Percentiles rank a stretch among this genome's conserved stretches.
Evolutionary conservation across 2,888 invertebrate genomes (phyloP).

Genomic region (Schizotus pectinicornis): DNA sequence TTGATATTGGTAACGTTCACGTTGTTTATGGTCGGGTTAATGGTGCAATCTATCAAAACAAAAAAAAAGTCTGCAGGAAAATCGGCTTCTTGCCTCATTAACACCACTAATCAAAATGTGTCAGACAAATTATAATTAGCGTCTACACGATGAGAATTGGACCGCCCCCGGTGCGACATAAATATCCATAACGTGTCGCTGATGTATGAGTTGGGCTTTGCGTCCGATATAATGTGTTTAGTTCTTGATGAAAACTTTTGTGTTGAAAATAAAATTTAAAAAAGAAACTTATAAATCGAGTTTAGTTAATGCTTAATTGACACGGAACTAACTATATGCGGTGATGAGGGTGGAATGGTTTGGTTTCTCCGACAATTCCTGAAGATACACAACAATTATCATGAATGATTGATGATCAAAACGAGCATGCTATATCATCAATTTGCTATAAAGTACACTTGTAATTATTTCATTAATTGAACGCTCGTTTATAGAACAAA

Average conservation of each 20-base stretch:
- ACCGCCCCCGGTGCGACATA: slow-evolving; percentile 19
- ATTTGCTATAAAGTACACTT: slow-evolving; percentile 42
- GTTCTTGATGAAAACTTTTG: slow-evolving; percentile 29
- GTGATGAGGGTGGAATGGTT: neutral
- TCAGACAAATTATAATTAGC: slow-evolving; percentile 29
- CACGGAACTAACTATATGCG: neutral
- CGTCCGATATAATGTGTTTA: neutral
- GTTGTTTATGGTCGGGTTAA: neutral
- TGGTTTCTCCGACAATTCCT: neutral
- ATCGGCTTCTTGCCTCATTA: slow-evolving; percentile 11
- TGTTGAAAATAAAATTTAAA: too few relatives aligned
- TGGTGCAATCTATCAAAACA: neutral
- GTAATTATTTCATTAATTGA: slow-evolving; percentile 48
- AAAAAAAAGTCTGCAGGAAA: neutral
- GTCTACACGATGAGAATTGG: slow-evolving; percentile 15
- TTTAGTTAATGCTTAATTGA: neutral
- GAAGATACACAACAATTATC: slow-evolving; percentile 36
- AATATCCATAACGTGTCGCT: slow-evolving; percentile 17
- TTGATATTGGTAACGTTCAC: neutral
- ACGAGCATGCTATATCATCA: slow-evolving; percentile 40
- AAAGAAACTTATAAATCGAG: too few relatives aligned
- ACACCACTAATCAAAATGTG: slow-evolving; percentile 15
- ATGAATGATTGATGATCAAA: slow-evolving; percentile 40
- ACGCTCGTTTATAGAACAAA: slow-evolving; percentile 46
- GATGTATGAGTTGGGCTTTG: neutral